Evolutionary conservation across 2,113 vertebrate species (phyloP).

Genomic region (Leucosticte australis): DNA sequence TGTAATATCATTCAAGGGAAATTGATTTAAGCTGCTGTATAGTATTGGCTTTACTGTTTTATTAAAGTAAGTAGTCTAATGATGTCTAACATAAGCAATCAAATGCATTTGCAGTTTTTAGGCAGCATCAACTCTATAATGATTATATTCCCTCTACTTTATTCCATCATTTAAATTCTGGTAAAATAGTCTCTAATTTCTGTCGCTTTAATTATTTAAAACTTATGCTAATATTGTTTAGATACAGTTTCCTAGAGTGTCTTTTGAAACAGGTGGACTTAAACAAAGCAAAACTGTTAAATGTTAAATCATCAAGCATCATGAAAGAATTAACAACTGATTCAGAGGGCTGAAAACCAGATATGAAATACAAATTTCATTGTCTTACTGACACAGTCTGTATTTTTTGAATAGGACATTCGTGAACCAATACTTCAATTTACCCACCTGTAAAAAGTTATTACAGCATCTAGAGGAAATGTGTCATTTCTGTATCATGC

Average conservation of each 20-base stretch:
- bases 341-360: not conserved
- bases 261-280: not conserved
- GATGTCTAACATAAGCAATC: not conserved
- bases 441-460: not conserved
- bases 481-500: not conserved
- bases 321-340: not conserved
- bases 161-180: not conserved
- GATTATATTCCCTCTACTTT: not conserved
- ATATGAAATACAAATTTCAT: not conserved
- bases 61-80: conserved; percentile 31
- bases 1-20: not conserved
- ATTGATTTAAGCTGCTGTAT: not conserved
- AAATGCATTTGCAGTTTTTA: not conserved
- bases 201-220: not conserved
- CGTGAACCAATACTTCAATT: not conserved
- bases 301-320: not conserved
- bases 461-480: not conserved
- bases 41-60: not conserved
- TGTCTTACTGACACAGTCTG: not conserved
- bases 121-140: not conserved
- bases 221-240: not conserved
- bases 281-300: not conserved
- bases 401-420: not conserved
- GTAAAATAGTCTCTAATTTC: not conserved
- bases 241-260: not conserved